These are phyloP conservation scores for Crocuta crocuta DNA, from an alignment of 2,113 vertebrate species.

Conservation along the genomic window DNA sequence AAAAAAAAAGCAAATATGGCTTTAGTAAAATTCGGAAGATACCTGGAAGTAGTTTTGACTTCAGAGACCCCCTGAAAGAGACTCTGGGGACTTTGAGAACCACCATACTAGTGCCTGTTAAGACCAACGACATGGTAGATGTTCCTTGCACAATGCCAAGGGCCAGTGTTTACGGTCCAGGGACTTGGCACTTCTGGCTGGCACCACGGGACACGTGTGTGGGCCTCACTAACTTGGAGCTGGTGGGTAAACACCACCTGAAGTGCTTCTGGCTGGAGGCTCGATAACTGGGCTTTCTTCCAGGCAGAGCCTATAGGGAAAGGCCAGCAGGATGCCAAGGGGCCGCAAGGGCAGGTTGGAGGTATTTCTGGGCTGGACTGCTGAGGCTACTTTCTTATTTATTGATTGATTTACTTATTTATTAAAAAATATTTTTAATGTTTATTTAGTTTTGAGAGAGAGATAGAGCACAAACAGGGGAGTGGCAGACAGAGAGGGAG, in stretches of 20 bases:
- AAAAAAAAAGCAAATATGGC: neutral
- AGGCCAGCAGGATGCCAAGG: neutral
- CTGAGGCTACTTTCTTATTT: neutral
- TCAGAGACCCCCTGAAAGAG: neutral
- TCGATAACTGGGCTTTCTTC: neutral
- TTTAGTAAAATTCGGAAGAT: neutral
- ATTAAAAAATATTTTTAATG: no score
- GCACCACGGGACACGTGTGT: fast-evolving
- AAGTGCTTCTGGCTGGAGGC: neutral
- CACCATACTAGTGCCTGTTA: fast-evolving
- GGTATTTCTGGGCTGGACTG: neutral
- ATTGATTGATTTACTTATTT: no score
- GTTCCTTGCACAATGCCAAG: fast-evolving
- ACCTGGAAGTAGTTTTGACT: neutral
- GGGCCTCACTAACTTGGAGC: neutral
- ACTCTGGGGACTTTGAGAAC: neutral
- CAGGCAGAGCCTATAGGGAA: neutral
- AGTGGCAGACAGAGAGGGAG: no score
- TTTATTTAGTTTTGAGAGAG: no score
- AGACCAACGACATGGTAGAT: fast-evolving
- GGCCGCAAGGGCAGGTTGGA: neutral
- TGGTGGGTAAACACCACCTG: neutral
- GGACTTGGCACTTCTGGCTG: neutral
- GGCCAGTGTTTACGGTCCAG: no score
- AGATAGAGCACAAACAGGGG: no score